Percentiles rank a stretch among this genome's conserved stretches.
Conservation (phyloP, 2,888 invertebrate genomes). For the Erebia palarica region DNA sequence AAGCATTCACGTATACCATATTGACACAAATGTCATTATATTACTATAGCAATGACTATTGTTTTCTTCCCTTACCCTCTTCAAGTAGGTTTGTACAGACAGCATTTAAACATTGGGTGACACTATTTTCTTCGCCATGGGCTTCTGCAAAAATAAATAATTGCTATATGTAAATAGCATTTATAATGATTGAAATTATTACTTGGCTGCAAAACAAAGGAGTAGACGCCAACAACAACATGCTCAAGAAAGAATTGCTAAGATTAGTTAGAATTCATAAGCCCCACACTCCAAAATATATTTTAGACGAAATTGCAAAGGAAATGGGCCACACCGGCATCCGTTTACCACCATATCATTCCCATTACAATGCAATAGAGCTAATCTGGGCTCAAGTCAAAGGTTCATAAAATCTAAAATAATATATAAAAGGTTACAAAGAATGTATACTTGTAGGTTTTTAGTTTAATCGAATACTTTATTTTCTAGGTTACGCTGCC, state of each 20-base stretch:
- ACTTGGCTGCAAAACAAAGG: neutral
- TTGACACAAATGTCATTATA: too few species aligned
- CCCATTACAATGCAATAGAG: neutral
- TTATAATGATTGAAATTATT: too few species aligned
- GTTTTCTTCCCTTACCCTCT: too few species aligned
- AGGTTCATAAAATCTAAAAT: neutral
- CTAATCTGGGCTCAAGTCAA: neutral
- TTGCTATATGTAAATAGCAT: too few species aligned
- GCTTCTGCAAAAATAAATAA: too few species aligned
- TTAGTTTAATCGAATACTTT: slow-evolving; percentile 1
- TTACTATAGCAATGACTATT: too few species aligned
- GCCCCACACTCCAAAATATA: slow-evolving; percentile 24
- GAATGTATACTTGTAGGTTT: neutral
- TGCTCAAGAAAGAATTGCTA: neutral
- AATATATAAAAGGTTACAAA: neutral
- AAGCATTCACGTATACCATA: too few species aligned
- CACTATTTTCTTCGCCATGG: too few species aligned
- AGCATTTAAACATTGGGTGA: too few species aligned
- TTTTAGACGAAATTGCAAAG: neutral
- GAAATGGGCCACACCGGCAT: neutral
- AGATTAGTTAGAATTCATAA: neutral
- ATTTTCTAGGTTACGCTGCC: too few species aligned
- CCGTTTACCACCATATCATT: neutral
- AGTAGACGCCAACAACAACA: neutral
- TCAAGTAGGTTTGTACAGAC: too few species aligned